These are phyloP conservation scores for Rhingia campestris DNA, from an alignment of 2,888 invertebrate species.

Conservation along the genomic window DNA sequence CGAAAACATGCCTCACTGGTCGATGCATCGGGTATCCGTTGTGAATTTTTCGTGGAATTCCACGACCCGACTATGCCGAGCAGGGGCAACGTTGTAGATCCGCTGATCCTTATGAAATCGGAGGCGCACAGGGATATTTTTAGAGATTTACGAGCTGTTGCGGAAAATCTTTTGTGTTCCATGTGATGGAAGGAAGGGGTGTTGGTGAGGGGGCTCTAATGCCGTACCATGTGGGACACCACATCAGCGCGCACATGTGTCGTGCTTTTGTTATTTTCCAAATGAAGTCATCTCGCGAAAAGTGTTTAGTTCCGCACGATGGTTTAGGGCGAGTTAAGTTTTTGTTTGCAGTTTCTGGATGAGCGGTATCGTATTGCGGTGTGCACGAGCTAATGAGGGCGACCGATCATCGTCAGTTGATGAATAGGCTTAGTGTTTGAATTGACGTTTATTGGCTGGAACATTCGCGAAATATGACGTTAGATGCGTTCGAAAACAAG, in stretches of 20 bases:
- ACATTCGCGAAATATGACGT: conserved; percentile 1
- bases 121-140: conserved; percentile 66
- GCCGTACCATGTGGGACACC: conserved; percentile 58
- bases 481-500: background rate
- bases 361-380: conserved; percentile 32
- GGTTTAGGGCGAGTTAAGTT: background rate
- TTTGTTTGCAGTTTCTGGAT: conserved; percentile 3
- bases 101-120: conserved; percentile 67
- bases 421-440: conserved; percentile 15
- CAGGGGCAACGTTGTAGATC: background rate
- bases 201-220: conserved; percentile 30
- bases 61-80: conserved; percentile 20
- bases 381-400: conserved; percentile 32
- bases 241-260: conserved; percentile 48
- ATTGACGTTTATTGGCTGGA: background rate
- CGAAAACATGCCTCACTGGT: conserved; percentile 51
- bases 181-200: background rate
- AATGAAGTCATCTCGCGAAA: conserved; percentile 61
- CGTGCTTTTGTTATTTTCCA: conserved; percentile 58
- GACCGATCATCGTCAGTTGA: conserved; percentile 21
- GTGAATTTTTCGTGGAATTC: conserved; percentile 60
- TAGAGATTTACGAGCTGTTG: conserved; percentile 69
- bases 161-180: conserved; percentile 13
- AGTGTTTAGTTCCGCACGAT: conserved; percentile 69
- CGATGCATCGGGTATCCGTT: conserved; percentile 56